A percentile compares a stretch with the other conserved stretches of the same genome.
Conservation (phyloP, 1,140 invertebrate species). For the Chlorops oryzae region DNA sequence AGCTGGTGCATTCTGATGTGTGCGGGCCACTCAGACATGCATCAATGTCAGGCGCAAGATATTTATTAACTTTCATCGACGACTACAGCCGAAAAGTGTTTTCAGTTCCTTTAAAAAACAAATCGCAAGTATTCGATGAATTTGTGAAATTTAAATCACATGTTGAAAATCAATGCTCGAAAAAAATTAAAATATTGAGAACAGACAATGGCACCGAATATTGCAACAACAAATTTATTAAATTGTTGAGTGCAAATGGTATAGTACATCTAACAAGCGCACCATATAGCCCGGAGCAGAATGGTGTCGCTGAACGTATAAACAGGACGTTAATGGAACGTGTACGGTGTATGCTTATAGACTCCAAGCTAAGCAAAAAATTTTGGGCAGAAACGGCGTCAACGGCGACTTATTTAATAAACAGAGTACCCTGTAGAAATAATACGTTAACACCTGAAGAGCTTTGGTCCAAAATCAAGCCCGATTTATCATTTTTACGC, state of each 20-base stretch:
- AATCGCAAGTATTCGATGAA: slow-evolving; percentile 39
- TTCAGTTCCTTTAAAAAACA: slow-evolving; percentile 45
- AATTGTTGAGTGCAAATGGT: slow-evolving; percentile 28
- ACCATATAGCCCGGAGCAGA: slow-evolving; percentile 33
- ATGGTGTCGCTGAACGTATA: slow-evolving; percentile 33
- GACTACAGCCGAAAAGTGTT: slow-evolving; percentile 45
- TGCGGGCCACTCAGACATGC: slow-evolving; percentile 47
- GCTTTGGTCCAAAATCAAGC: slow-evolving; percentile 6
- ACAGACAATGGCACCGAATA: slow-evolving; percentile 49
- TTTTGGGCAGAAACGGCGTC: slow-evolving; percentile 50
- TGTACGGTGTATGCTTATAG: slow-evolving; percentile 24
- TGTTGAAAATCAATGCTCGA: slow-evolving; percentile 33
- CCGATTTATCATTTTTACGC: background rate
- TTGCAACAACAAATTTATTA: slow-evolving; percentile 31
- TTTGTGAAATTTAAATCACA: slow-evolving; percentile 36
- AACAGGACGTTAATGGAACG: slow-evolving; percentile 27
- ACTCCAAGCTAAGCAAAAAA: slow-evolving; percentile 32
- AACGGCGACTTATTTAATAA: slow-evolving; percentile 20
- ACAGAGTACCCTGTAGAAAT: slow-evolving; percentile 10
- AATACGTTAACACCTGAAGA: slow-evolving; percentile 16
- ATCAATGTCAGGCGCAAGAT: slow-evolving; percentile 38
- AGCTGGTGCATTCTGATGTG: slow-evolving; percentile 45
- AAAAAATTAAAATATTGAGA: slow-evolving; percentile 14
- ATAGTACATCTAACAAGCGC: slow-evolving; percentile 31
- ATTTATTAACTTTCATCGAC: slow-evolving; percentile 49